Evolutionary conservation across 2,888 invertebrate genomes (phyloP).

Genomic region (Apodemia mormo): DNA sequence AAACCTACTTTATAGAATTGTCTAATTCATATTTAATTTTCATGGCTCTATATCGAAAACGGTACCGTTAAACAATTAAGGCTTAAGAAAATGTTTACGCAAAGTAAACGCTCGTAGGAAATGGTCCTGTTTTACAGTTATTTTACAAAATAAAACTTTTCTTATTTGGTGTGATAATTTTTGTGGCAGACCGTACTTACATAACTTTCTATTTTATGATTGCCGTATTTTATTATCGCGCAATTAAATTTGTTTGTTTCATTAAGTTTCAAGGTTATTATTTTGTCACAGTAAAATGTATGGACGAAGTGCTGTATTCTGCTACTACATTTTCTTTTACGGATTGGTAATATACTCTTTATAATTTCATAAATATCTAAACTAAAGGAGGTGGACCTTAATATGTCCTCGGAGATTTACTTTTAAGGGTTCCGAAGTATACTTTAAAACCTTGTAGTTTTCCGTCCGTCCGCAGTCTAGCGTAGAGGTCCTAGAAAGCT

Average conservation of each 20-base stretch:
- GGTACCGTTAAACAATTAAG: neutral
- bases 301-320: neutral
- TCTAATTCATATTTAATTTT: no score
- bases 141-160: slow-evolving; percentile 5
- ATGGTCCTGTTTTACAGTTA: neutral
- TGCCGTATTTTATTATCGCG: slow-evolving; percentile 10
- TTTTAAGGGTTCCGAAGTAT: no score
- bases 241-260: slow-evolving; percentile 7
- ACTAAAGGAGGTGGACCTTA: no score
- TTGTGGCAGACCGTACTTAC: neutral
- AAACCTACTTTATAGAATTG: no score
- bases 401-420: no score
- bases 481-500: no score
- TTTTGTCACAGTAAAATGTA: neutral
- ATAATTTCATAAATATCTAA: neutral
- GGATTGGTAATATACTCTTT: neutral
- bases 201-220: slow-evolving; percentile 5
- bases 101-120: neutral
- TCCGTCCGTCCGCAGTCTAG: no score
- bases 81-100: neutral
- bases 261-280: slow-evolving; percentile 1
- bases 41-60: neutral
- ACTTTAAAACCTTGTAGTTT: no score
- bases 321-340: neutral
- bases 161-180: slow-evolving; percentile 10